These are phyloP conservation scores for Aegithalos caudatus DNA, from an alignment of 2,113 vertebrate species.

Conservation along the genomic window DNA sequence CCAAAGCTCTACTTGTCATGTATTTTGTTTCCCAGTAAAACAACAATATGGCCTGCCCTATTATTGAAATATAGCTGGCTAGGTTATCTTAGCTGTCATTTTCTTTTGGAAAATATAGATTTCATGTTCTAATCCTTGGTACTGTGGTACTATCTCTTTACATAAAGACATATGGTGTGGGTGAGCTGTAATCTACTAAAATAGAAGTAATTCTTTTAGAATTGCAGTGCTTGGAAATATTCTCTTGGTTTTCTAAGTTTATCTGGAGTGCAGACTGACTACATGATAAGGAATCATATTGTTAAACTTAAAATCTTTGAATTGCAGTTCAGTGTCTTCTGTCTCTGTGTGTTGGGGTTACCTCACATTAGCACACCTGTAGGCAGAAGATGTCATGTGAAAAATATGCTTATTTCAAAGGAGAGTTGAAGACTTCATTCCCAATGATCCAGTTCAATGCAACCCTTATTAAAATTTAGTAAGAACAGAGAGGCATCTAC, in stretches of 20 bases:
- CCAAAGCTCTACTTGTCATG: not conserved
- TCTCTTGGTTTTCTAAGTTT: not conserved
- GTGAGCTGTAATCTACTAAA: not conserved
- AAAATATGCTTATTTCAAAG: not conserved
- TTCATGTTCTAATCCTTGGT: not conserved
- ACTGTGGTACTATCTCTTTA: not conserved
- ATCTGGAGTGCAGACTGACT: not conserved
- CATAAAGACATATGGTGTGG: not conserved
- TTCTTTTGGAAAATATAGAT: not conserved
- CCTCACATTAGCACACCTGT: not conserved
- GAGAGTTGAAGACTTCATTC: not conserved
- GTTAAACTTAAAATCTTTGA: not conserved
- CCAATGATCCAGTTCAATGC: not conserved
- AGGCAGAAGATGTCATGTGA: not conserved
- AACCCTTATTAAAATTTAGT: not conserved
- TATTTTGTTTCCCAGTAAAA: not conserved
- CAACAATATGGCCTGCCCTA: not conserved
- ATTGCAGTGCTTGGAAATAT: not conserved
- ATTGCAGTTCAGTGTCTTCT: not conserved
- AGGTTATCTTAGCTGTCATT: not conserved
- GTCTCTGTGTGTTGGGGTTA: not conserved
- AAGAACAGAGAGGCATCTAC: not conserved
- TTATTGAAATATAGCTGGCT: not conserved
- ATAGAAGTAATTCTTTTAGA: not conserved
- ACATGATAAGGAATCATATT: not conserved